phyloP scores from a whole-genome alignment of 1,140 invertebrate genomes.

The Sminthurinus signatus region DNA sequence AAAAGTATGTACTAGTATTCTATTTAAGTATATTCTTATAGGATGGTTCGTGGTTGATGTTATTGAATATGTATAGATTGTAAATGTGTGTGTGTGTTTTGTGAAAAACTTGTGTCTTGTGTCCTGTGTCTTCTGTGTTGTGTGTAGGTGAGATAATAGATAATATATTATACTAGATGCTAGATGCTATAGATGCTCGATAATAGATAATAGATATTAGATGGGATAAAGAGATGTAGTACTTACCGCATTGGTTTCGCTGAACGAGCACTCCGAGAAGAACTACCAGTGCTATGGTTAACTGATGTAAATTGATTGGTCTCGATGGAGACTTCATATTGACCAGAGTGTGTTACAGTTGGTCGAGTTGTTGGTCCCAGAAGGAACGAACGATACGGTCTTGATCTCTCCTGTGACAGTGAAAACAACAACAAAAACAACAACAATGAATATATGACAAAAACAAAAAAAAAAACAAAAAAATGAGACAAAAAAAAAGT shows the following conservation, averaged over 20 bases:
- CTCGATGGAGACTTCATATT: slow-evolving; percentile 25
- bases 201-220: too few relatives aligned
- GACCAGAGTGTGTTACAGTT: slow-evolving; percentile 7
- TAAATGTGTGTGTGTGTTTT: background rate
- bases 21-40: too few relatives aligned
- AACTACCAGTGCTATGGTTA: slow-evolving; percentile 19
- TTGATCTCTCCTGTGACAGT: slow-evolving; percentile 19
- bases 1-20: too few relatives aligned
- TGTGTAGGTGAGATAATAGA: background rate
- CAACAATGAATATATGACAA: too few relatives aligned
- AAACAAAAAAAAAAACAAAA: too few relatives aligned
- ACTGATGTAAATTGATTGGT: slow-evolving; percentile 20
- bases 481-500: too few relatives aligned
- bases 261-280: slow-evolving; percentile 20
- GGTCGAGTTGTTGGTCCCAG: slow-evolving; percentile 16
- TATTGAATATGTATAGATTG: background rate
- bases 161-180: background rate
- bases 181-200: background rate
- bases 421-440: slow-evolving; percentile 11
- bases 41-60: too few relatives aligned
- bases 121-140: background rate
- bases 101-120: too few relatives aligned
- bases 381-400: slow-evolving; percentile 5
- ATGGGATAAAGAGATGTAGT: slow-evolving; percentile 7
- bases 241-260: slow-evolving; percentile 28